Evolutionary conservation across 2,797 vertebrate species (phyloP).

Genomic region (Thaleichthys pacificus): DNA sequence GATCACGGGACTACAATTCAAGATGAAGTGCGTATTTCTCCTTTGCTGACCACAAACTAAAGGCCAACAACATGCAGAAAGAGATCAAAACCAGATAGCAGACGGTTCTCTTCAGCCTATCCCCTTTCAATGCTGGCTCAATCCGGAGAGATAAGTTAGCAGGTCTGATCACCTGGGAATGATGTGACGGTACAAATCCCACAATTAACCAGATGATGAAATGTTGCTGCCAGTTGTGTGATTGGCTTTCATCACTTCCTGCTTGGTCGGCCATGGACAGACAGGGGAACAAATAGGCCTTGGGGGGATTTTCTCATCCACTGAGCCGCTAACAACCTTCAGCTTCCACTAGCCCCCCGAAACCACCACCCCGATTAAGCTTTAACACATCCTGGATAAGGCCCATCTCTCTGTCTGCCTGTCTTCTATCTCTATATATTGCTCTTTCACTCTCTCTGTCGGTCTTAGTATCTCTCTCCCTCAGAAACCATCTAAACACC

Average conservation of each 20-base stretch:
- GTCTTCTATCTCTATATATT: neutral
- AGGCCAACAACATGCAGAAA: neutral
- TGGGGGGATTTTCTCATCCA: conserved; percentile 43
- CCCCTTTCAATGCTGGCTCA: neutral
- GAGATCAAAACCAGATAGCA: neutral
- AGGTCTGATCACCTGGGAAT: conserved; percentile 17
- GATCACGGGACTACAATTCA: neutral
- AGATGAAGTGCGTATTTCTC: neutral
- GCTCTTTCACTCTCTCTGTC: neutral
- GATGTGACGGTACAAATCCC: conserved; percentile 25
- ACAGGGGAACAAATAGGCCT: conserved; percentile 12
- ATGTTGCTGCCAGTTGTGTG: conserved; percentile 21
- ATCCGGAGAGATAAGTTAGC: neutral
- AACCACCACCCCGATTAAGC: neutral
- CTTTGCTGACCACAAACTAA: neutral
- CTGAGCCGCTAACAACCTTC: conserved; percentile 42
- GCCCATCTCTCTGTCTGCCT: conserved; percentile 1
- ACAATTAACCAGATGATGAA: conserved; percentile 51
- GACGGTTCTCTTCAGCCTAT: neutral
- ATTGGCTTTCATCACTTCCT: conserved; percentile 31
- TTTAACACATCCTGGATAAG: conserved; percentile 18
- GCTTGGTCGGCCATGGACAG: conserved; percentile 19
- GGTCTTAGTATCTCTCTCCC: neutral
- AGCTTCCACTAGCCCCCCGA: conserved; percentile 16
- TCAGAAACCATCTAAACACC: conserved; percentile 9